These are phyloP conservation scores for Pelobates fuscus DNA, from an alignment of 2,113 vertebrate genomes.

Conservation along the genomic window DNA sequence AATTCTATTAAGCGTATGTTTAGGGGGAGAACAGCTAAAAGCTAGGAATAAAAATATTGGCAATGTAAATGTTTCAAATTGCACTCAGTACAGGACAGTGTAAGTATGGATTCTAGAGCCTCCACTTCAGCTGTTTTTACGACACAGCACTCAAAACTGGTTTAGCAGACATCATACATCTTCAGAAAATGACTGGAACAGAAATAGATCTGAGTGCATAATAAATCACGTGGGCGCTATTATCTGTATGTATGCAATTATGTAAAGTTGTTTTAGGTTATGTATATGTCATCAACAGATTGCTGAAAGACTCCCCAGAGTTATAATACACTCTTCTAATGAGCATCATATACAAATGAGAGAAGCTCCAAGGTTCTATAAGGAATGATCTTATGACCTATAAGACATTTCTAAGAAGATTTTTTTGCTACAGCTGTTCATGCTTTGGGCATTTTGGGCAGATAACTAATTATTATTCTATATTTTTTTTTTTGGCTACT, in stretches of 20 bases:
- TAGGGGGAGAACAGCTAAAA: conserved; percentile 45
- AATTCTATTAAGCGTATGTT: conserved; percentile 48
- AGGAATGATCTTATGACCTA: no score
- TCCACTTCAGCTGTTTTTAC: background rate
- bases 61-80: conserved; percentile 36
- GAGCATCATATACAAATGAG: background rate
- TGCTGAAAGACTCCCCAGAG: conserved; percentile 4
- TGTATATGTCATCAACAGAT: conserved; percentile 4
- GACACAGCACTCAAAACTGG: conserved; percentile 24
- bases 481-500: no score
- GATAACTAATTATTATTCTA: no score
- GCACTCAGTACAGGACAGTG: conserved; percentile 18
- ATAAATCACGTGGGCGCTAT: conserved; percentile 45
- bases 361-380: no score
- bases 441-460: no score
- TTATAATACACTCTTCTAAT: background rate
- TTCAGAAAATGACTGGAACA: conserved; percentile 40
- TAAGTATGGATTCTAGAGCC: conserved; percentile 39
- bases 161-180: conserved; percentile 46
- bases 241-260: conserved; percentile 46
- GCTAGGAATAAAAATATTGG: conserved; percentile 50
- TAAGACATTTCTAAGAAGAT: no score
- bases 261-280: conserved; percentile 15
- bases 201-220: conserved; percentile 39
- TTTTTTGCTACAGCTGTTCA: no score